Evolutionary conservation across 2,888 invertebrate genomes (phyloP), one percentile per base, ranked within the genome.

Genomic region (Cryptus armator): DNA sequence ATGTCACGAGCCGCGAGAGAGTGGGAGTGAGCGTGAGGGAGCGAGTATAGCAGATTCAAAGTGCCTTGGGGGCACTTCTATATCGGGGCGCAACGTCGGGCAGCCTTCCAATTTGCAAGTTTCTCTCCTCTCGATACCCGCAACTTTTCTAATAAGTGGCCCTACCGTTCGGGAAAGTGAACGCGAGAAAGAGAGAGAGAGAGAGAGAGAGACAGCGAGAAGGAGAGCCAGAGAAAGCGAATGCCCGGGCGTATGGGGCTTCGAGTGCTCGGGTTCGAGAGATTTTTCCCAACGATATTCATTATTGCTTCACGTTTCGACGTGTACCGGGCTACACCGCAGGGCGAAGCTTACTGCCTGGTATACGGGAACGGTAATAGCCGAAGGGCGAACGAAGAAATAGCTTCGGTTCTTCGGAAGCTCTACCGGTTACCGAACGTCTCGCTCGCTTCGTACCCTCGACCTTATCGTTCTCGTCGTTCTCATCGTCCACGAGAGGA

Each of bases 131-230:
- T 80, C 85, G 85, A 86, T 86, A 87, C 86, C 75, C 78, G 86
- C 85, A 88, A 88, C 88, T 88, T 87, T 88, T 88, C 87, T 88
- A 88, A 88, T 88, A 88, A 88, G 86, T 88, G 85, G 78, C 74
- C 76, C 83, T 59, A 62, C 72, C 71, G 32, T 37, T 16, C 62
- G 48, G 16, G 70, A 64, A 64, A 53, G 81, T 62, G 53, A 66
- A 71, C 32, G 71, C 24, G 72, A 32, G 37, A 46, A 48, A 71
- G 14, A 56, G 29, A 64, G 46, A 16, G 10, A 32, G 71, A 44
- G 6, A 19, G 19, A 24, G 24, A 24, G 24, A 24, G 62, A 68
- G 62, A 67, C 51, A 67, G 62, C 44, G 32, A 14, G 76, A 77
- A 44, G 6, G 46, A 67, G 67, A 67, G 24, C 24, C 56, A 67